Evolutionary conservation across 2,113 vertebrate genomes (phyloP).

Genomic region (Tapirus terrestris): DNA sequence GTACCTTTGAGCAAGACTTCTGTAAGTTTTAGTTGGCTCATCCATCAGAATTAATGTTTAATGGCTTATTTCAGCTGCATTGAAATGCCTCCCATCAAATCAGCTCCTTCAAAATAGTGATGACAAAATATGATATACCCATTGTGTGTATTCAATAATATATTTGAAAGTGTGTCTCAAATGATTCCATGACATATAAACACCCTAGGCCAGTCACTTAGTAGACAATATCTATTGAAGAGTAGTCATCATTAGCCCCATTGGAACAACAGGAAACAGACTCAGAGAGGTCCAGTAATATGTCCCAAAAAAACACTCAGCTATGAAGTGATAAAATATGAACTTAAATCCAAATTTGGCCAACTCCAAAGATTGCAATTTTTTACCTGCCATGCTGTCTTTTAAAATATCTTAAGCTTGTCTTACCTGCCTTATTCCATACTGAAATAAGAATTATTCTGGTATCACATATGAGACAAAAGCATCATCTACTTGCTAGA

Average conservation of each 20-base stretch:
- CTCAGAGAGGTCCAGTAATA: background rate
- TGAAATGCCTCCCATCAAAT: background rate
- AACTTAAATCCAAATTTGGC: background rate
- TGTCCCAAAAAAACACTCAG: background rate
- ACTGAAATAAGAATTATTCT: background rate
- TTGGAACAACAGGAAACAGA: background rate
- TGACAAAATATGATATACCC: background rate
- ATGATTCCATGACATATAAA: background rate
- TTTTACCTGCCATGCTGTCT: background rate
- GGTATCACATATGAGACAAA: background rate
- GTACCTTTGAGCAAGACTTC: background rate
- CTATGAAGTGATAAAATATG: background rate
- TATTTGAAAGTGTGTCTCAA: background rate
- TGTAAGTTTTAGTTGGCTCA: background rate
- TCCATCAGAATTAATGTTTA: background rate
- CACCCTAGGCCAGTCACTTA: background rate
- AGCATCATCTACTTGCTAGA: background rate
- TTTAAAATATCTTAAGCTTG: background rate
- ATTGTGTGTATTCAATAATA: background rate
- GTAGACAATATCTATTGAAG: background rate
- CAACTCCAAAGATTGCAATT: background rate
- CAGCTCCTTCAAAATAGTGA: background rate
- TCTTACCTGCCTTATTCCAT: background rate
- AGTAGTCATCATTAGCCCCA: background rate
- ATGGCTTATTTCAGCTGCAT: background rate